phyloP scores from a whole-genome alignment of 1,140 invertebrate genomes.

The Drosophila nasuta region DNA sequence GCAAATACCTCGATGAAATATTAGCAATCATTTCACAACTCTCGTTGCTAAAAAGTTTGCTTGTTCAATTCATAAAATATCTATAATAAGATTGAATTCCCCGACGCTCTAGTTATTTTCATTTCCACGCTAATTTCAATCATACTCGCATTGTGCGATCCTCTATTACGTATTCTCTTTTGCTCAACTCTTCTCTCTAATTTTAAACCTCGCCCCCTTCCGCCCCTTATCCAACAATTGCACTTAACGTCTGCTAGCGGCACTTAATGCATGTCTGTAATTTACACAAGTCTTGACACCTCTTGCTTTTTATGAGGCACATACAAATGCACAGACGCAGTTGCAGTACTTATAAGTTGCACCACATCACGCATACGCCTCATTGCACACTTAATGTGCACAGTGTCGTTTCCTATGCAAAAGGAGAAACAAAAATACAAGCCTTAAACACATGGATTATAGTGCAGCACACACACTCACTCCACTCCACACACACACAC shows the following conservation, averaged over 20 bases:
- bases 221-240: too few species aligned
- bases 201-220: background rate
- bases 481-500: too few species aligned
- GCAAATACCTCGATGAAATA: background rate
- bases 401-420: slow-evolving; percentile 37
- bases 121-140: too few species aligned
- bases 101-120: too few species aligned
- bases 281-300: slow-evolving; percentile 24
- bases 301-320: slow-evolving; percentile 26
- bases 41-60: too few species aligned
- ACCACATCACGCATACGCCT: slow-evolving; percentile 62
- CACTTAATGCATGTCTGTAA: slow-evolving; percentile 1
- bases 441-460: slow-evolving; percentile 72
- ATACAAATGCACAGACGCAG: background rate
- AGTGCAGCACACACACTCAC: slow-evolving; percentile 26
- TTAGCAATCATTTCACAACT: too few species aligned
- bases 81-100: too few species aligned
- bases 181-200: background rate
- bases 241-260: background rate
- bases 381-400: slow-evolving; percentile 48
- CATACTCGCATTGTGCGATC: too few species aligned
- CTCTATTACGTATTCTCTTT: too few species aligned
- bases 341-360: slow-evolving; percentile 14
- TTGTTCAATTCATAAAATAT: too few species aligned
- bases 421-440: slow-evolving; percentile 49